Base-by-base conservation (phyloP, 2,113 vertebrate genomes). In the Miniopterus natalensis region DNA sequence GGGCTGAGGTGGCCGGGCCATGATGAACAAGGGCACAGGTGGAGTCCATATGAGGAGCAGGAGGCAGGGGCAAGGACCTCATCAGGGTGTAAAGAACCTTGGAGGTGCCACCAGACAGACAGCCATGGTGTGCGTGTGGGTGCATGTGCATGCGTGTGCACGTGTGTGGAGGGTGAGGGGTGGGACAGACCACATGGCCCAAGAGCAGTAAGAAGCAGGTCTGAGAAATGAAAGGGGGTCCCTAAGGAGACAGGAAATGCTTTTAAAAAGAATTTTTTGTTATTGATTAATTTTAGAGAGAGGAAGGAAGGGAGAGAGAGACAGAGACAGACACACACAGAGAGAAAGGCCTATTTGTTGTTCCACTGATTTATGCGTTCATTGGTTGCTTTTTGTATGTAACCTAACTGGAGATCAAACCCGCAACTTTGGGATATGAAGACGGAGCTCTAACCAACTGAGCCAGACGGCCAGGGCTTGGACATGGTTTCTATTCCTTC, bases 401-500 rank as follows among this genome's bases (percentile, higher is more conserved):
- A 23, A 25, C 25, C 59, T 31, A 27, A 31, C 27, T 5, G 27
- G 61, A 31, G 29, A 14, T 65, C 27, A 5, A 65, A 65, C 61
- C 59, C 59, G 3, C 59, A 27, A 27, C 25, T 23, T 9, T 61
- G 59, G 59, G 7, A 4, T 11, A 27, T 23, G 21, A 21, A 21
- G 57, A 59, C 21, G 17, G 23, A 1, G 57, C 57, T 59, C 21
- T 25, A 23, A 59, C 57, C 23, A 21, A 59, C 8, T 11, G 61
- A 63, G 61, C 27, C 8, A 63, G 8, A 27, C 61, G 27, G 61
- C 61, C 61, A 63, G 61, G 61, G 27, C 61, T 65, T 61, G 45
- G 27, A 95, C 80, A 55, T 66, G 77, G 40, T 80, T 84, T 45
- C 53, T 68, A 6, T 31, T 95, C 59, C 65, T 93, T 47, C 66